Base-by-base conservation (phyloP, 2,888 invertebrate species). In the Eueremaeus valkanovi region DNA sequence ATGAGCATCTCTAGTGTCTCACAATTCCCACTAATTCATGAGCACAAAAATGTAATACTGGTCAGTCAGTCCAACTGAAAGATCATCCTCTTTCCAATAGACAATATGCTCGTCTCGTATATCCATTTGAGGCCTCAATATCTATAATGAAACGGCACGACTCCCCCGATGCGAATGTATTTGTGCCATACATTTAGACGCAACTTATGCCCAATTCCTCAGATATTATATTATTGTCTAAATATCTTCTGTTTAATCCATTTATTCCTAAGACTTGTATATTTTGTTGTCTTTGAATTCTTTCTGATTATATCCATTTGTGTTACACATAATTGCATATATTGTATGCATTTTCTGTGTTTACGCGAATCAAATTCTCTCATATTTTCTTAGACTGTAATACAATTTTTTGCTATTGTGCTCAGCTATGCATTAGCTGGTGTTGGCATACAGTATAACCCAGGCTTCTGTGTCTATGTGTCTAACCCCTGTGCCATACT, bases 391-490 rank as follows among this genome's bases (percentile, higher is more conserved):
- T 63, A n/a, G 31, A 18, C 24, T 55, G 29, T 42, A 5, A 40
- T 68, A 36, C 42, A 68, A 33, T 66, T 36, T 42, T 68, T 68
- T 68, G 1, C 21, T 21, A 18, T 55, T 63, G 9, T 33, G n/a
- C n/a, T 68, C 68, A 42, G 24, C 42, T 68, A 68, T 68, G 68
- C 68, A 68, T 68, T 68, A n/a, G 16, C 55, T 55, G 13, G 55
- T 21, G 63, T n/a, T 33, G 31, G 63, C 63, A 63, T 63, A n/a
- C n/a, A n/a, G n/a, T n/a, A 33, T 63, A 68, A 68, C 40, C 36
- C 40, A 33, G 27, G n/a, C 40, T 68, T 40, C 9, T 33, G 66
- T 61, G 31, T 63, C n/a, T 33, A 31, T 63, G 33, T 63, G 63
- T 55, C 29, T 72, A 72, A 72, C 72, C 45, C 45, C 72, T 27